phyloP scores from a whole-genome alignment of 1,140 invertebrate species.

The Hypsibius dujardini region DNA sequence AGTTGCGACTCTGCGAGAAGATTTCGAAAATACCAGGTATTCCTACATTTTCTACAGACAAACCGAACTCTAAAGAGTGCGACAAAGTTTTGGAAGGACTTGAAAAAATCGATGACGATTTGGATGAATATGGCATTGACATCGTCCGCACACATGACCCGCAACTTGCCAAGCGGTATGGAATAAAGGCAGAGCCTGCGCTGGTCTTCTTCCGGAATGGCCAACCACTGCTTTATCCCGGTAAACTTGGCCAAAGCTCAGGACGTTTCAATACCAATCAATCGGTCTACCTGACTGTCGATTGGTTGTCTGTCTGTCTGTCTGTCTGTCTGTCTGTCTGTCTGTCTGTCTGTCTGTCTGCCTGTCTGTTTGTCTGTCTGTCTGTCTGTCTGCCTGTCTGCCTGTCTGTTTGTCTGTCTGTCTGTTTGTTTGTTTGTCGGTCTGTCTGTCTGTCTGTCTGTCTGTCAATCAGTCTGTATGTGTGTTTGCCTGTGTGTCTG shows the following conservation, averaged over 20 bases:
- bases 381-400: no score
- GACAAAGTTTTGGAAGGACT: constrained; percentile 71
- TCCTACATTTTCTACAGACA: constrained; percentile 44
- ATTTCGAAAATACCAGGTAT: constrained; percentile 18
- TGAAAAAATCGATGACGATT: constrained; percentile 78
- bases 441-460: no score
- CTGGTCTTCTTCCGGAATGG: constrained; percentile 80
- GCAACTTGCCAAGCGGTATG: constrained; percentile 63
- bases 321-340: no score
- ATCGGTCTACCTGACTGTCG: no score
- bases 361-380: no score
- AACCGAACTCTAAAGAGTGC: constrained; percentile 76
- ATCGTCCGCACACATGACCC: constrained; percentile 85
- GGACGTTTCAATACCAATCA: no score
- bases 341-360: no score
- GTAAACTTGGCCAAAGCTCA: constrained; percentile 28
- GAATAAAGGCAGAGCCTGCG: constrained; percentile 81
- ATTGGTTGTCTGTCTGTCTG: no score
- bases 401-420: no score
- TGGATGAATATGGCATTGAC: constrained; percentile 77
- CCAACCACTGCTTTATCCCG: constrained; percentile 76
- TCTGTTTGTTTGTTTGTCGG: no score
- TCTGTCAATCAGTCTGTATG: no score
- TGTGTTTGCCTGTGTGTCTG: no score
- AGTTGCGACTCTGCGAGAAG: background rate